Evolutionary conservation across 2,888 invertebrate genomes (phyloP).

Genomic region (Tanypteryx hageni): DNA sequence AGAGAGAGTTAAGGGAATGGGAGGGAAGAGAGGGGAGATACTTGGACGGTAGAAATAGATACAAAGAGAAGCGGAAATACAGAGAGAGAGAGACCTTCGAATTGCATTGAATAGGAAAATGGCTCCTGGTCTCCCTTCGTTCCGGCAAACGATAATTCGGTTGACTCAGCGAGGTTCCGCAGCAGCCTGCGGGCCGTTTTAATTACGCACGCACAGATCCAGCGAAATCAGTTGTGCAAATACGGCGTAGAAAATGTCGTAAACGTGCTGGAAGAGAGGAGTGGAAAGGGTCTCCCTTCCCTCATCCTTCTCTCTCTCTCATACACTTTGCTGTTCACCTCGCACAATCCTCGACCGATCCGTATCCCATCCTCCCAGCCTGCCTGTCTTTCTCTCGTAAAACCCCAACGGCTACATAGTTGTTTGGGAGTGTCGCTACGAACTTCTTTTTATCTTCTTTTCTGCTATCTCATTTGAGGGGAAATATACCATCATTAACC

Average conservation of each 20-base stretch:
- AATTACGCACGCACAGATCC: constrained; percentile 47
- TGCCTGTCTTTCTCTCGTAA: background rate
- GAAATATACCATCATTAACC: background rate
- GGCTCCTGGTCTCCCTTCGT: constrained; percentile 16
- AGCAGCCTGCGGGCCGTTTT: constrained; percentile 37
- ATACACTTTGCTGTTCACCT: too few species aligned
- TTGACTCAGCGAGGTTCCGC: constrained; percentile 42
- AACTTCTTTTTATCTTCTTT: background rate
- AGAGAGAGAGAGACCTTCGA: background rate
- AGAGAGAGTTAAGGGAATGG: background rate
- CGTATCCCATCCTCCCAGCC: background rate
- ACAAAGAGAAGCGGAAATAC: background rate
- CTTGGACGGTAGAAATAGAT: too few species aligned
- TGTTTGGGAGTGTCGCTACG: background rate
- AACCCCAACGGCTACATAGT: background rate
- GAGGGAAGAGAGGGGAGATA: background rate
- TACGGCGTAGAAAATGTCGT: constrained; percentile 40
- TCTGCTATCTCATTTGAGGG: background rate
- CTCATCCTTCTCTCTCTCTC: background rate
- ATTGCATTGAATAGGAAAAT: background rate
- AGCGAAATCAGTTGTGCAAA: constrained; percentile 54
- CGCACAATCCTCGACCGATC: too few species aligned
- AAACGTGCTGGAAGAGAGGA: constrained; percentile 9
- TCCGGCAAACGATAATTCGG: constrained; percentile 39
- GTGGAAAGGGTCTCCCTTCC: background rate